Percentiles rank a stretch among this genome's conserved stretches.
Conservation (phyloP, 2,888 invertebrate genomes). For the Oscheius onirici region DNA sequence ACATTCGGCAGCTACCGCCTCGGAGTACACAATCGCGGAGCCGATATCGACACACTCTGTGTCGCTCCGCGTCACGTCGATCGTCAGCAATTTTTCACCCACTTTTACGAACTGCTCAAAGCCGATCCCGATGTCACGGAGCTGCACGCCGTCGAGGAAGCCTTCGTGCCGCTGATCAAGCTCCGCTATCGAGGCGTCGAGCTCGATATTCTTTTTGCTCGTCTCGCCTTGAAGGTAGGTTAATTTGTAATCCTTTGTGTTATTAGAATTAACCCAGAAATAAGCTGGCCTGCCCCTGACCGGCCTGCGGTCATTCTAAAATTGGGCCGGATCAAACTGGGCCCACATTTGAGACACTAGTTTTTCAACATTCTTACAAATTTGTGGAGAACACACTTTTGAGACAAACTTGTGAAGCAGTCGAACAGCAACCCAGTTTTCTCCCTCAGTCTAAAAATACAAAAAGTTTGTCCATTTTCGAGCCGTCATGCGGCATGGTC, state of each 20-base stretch:
- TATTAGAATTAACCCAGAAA: no score
- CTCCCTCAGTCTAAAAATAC: no score
- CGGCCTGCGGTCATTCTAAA: no score
- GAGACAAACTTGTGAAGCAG: no score
- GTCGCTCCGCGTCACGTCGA: conserved; percentile 96
- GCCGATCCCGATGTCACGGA: conserved; percentile 77
- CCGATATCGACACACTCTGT: conserved; percentile 97
- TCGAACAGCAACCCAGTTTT: no score
- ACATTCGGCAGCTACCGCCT: conserved; percentile 95
- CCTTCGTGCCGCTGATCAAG: conserved; percentile 98
- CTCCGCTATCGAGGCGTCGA: conserved; percentile 98
- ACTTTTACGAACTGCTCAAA: conserved; percentile 90
- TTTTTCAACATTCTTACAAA: no score
- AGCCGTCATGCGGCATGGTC: no score
- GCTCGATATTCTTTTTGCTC: conserved; percentile 94
- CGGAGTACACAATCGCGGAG: conserved; percentile 93
- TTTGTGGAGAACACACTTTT: no score
- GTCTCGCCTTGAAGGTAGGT: conserved; percentile 81
- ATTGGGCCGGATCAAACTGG: no score
- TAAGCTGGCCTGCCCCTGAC: no score
- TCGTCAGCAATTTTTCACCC: conserved; percentile 91
- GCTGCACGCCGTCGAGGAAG: conserved; percentile 89
- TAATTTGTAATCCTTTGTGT: background rate
- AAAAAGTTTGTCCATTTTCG: no score
- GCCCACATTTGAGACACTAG: no score